Evolutionary conservation across 2,888 invertebrate species (phyloP), one percentile per base, ranked within the genome.

Genomic region (Heliconius ismenius): DNA sequence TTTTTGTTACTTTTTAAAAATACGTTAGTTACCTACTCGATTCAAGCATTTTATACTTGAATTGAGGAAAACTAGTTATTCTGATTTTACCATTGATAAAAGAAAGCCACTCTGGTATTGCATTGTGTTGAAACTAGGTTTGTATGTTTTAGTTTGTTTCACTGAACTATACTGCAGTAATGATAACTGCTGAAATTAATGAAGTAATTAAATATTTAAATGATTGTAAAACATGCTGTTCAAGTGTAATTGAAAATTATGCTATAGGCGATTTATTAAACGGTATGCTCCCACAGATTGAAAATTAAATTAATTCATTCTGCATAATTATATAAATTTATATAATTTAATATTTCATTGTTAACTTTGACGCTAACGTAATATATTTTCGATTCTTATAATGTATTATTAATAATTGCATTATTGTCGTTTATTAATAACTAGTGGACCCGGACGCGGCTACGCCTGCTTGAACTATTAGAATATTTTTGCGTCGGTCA

Each of bases 281-380:
- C n/a, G 54, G 32, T 6, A 32, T 21, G 68, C 4, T 54, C 54
- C 54, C 54, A 69, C 69, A 70, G 21, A 70, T 28, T 70, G 54
- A 70, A 54, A 70, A 70, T 70, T 58, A 54, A 58, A 58, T 70
- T 70, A 70, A 70, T 70, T 32, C n/a, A 54, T n/a, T n/a, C 32
- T 58, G 69, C 54, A 70, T 70, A 32, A 70, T 70, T 70, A 15
- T 28, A 11, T 13, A 32, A 54, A 54, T 49, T 69, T 32, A 69
- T 13, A 49, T 21, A 54, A 54, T 70, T 70, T 54, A 58, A 70
- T 54, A 58, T 70, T 54, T 54, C n/a, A 70, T n/a, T 70, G 54
- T 54, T 54, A 69, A 69, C 15, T 43, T 68, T 49, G 26, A 68
- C 49, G 4, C 21, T 69, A 54, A 69, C 28, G 26, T 69, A 69